Base-by-base conservation (phyloP, 2,888 invertebrate genomes). In the Rhamphomyia laevipes region DNA sequence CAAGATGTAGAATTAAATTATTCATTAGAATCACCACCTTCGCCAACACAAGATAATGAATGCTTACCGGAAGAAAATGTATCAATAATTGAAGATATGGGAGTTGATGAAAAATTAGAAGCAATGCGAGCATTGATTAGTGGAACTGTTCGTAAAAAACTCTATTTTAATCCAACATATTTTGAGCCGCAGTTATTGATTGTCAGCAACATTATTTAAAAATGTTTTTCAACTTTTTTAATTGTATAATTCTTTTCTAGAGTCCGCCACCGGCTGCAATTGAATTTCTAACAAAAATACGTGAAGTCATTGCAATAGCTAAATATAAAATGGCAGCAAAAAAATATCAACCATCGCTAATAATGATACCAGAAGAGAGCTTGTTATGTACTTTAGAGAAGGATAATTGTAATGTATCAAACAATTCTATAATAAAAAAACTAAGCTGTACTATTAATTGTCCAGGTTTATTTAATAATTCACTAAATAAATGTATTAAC, bases 81-180 rank as follows among this genome's bases (percentile, higher is more conserved):
- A 10, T 83, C 88, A 2, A 87, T 89, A 50, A 81, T 87, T 10
- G 89, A 89, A 69, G 88, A 88, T 6, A 76, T 82, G 54, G 71
- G 72, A 51, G 66, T 75, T 44, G 78, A 78, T 54, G 83, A 84
- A 45, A 73, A 80, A 27, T 75, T 81, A 56, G 84, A 85, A 56
- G 73, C 72, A 46, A 73, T 82, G 11, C 73, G 79, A 58, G 78
- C 80, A 12, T 78, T 80, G 53, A 68, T 75, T n/a, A 74, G 73
- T 56, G 86, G 85, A 12, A 81, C 80, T 23, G 81, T 83, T 1
- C 74, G 89, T 47, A 77, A 84, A 56, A 89, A 90, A 62, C 73
- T 91, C 3, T 91, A 89, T 64, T 91, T 91, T 62, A 91, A 90
- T 66, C 90, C 90, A 0, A 90, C 91, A 9, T 93, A 91, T 65